A percentile compares a stretch with the other conserved stretches of the same genome.
Evolutionary conservation across 2,888 invertebrate species (phyloP).

Genomic region (Tipula unca): DNA sequence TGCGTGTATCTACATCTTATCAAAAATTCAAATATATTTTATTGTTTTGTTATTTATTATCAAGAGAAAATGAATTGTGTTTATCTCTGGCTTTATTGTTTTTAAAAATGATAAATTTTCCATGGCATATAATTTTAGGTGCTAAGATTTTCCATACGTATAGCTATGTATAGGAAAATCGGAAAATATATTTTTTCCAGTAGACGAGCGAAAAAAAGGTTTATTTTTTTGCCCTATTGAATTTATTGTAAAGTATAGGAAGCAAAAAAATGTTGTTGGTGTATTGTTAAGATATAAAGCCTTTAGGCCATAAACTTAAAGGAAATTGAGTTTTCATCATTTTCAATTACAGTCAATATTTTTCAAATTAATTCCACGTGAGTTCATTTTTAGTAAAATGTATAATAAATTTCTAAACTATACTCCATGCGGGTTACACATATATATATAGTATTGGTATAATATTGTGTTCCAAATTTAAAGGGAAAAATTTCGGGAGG

Average conservation of each 20-base stretch:
- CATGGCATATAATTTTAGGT: neutral
- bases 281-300: neutral
- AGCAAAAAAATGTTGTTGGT: too few species aligned
- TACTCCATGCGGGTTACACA: too few species aligned
- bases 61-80: neutral
- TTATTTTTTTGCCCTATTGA: neutral
- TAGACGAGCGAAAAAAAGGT: neutral
- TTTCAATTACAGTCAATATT: neutral
- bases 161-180: too few species aligned
- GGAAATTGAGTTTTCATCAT: neutral
- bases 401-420: too few species aligned
- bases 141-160: neutral
- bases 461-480: too few species aligned
- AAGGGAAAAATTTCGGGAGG: too few species aligned
- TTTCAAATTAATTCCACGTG: neutral
- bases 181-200: neutral
- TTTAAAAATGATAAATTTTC: neutral
- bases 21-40: neutral
- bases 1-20: too few species aligned
- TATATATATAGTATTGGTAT: too few species aligned
- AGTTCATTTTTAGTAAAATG: neutral
- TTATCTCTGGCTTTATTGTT: neutral
- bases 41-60: neutral
- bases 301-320: neutral
- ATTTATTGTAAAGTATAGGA: too few species aligned